Base-by-base conservation (phyloP, 2,113 vertebrate species). In the Arothron firmamentum region DNA sequence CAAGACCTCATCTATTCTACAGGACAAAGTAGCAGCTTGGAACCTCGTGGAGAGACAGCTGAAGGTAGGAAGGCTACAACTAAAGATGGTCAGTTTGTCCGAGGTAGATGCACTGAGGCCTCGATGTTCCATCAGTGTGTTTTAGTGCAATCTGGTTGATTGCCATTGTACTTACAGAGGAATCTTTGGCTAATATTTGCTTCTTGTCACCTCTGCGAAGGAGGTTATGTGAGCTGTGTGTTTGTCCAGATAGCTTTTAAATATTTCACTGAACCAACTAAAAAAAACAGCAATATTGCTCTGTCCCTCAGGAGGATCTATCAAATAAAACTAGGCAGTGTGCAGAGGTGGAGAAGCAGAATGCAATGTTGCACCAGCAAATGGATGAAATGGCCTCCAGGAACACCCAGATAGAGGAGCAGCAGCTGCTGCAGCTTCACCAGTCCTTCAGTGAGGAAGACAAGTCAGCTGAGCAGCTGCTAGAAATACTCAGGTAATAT, bases 401-500 rank as follows among this genome's bases (percentile, higher is more conserved):
- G 75, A 89, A 88, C 90, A 45, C 79, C 86, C 74, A 66, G 50
- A 92, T 85, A 65, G 71, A 71, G 65, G 71, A 71, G 43, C 89
- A 56, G 10, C 69, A 57, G 10, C 75, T 56, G 14, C 75, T 65
- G 50, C 17, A 80, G 52, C 76, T 92, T 10, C 94, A 94, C 52
- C 62, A 92, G 16, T 94, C 94, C 19, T 91, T 95, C 16, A 93
- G 56, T 42, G 95, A 96, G 75, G 95, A 98, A 78, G 94, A 92
- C 54, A 98, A 96, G 77, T 95, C 93, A 13, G 92, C 92, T 51
- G 94, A 96, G 6, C 95, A 97, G 82, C 91, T 97, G 21, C 82
- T 96, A 59, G 94, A 98, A 88, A 97, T 98, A 80, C 93, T 98
- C 66, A 90, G 94, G 88, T 88, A 75, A 41, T 31, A 31, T 31